Conservation (phyloP, 2,797 vertebrate species). For the Sebastes variabilis region DNA sequence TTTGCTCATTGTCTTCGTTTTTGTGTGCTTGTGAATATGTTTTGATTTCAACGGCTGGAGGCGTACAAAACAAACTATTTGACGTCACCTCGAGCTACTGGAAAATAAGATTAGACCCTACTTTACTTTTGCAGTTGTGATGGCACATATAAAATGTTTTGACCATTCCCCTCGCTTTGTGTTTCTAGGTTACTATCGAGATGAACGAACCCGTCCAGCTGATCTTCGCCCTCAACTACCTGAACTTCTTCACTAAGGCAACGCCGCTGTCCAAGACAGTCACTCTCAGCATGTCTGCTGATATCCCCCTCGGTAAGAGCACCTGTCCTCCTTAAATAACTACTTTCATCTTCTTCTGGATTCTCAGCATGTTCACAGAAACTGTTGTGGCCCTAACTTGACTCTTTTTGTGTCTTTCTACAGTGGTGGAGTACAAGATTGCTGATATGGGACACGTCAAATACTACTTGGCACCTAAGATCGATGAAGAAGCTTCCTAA, state of each 20-base stretch:
- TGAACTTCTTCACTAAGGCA: conserved; percentile 99
- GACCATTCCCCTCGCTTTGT: neutral
- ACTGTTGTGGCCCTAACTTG: neutral
- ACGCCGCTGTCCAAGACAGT: conserved; percentile 95
- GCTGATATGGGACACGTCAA: conserved; percentile 96
- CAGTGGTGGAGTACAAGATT: conserved; percentile 97
- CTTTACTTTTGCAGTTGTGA: neutral
- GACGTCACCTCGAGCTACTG: neutral
- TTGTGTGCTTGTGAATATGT: neutral
- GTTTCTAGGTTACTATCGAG: conserved; percentile 91
- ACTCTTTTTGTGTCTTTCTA: neutral
- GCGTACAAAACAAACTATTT: neutral
- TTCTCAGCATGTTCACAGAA: neutral
- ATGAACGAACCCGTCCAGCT: conserved; percentile 98
- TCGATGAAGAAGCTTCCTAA: conserved; percentile 89
- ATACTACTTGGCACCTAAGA: conserved; percentile 96
- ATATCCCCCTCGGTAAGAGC: conserved; percentile 93
- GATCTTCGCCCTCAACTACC: conserved; percentile 96
- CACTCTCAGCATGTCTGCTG: conserved; percentile 98
- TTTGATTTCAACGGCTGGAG: neutral
- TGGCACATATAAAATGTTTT: neutral
- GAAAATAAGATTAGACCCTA: neutral
- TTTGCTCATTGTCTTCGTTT: neutral
- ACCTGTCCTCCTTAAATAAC: fast-evolving
- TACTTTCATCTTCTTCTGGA: fast-evolving